Conservation (phyloP, 1,140 invertebrate species). For the Melipona quadrifasciata region DNA sequence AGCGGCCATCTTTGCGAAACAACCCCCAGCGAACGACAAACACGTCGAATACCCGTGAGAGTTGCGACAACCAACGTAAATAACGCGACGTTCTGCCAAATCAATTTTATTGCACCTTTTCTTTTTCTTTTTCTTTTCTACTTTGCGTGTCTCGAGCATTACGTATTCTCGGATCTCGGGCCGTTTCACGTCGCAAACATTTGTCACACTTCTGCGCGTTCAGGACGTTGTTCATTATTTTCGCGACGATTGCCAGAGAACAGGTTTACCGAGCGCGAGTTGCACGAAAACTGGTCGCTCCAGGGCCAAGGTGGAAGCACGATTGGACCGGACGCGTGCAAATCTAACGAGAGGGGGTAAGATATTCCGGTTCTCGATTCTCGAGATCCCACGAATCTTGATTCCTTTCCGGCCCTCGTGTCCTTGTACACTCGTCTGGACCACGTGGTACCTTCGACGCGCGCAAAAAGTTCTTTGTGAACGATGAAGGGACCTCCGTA, state of each 20-base stretch:
- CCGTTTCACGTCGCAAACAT: no score
- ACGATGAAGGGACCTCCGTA: not conserved
- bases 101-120: not conserved
- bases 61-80: no score
- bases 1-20: conserved; percentile 52
- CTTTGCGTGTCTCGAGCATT: not conserved
- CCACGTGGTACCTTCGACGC: not conserved
- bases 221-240: not conserved
- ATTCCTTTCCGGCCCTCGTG: conserved; percentile 34
- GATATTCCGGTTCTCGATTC: conserved; percentile 51
- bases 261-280: conserved; percentile 36
- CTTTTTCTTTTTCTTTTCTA: not conserved
- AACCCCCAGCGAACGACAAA: not conserved
- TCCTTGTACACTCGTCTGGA: conserved; percentile 10
- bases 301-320: conserved; percentile 14
- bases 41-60: not conserved
- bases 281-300: conserved; percentile 46
- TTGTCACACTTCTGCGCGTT: not conserved
- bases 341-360: conserved; percentile 54
- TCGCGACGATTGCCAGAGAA: conserved; percentile 4
- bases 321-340: conserved; percentile 27
- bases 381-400: conserved; percentile 42
- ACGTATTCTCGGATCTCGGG: no score
- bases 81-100: not conserved
- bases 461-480: conserved; percentile 44